Percentiles rank a stretch among this genome's conserved stretches.
Evolutionary conservation across 2,888 invertebrate genomes (phyloP).

Genomic region (Drosophila cognata): DNA sequence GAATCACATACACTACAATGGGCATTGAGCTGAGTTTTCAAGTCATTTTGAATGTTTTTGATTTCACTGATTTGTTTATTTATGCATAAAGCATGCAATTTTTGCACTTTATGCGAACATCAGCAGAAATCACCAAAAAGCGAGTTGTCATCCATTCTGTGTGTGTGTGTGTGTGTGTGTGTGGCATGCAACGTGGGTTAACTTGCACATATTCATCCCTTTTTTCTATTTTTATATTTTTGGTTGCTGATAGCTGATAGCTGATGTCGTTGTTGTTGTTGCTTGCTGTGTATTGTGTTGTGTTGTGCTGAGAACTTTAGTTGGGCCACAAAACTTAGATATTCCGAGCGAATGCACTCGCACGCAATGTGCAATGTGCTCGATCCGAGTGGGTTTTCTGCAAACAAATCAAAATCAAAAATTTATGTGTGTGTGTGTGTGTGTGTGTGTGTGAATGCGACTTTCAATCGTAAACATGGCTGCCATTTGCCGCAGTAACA

Average conservation of each 20-base stretch:
- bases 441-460: slow-evolving; percentile 67
- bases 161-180: neutral
- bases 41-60: slow-evolving; percentile 80
- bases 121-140: slow-evolving; percentile 58
- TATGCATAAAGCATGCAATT: slow-evolving; percentile 80
- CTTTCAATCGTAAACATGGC: slow-evolving; percentile 71
- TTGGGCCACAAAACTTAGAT: slow-evolving; percentile 72
- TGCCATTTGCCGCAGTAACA: slow-evolving; percentile 41
- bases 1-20: slow-evolving; percentile 53
- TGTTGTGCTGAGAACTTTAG: slow-evolving; percentile 41
- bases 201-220: neutral
- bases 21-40: slow-evolving; percentile 72
- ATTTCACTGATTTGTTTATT: slow-evolving; percentile 80
- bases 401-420: slow-evolving; percentile 81
- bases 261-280: slow-evolving; percentile 13
- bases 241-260: slow-evolving; percentile 12
- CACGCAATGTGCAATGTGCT: slow-evolving; percentile 56
- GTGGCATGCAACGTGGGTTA: slow-evolving; percentile 1
- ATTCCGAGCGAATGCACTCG: slow-evolving; percentile 77
- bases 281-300: neutral
- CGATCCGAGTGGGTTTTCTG: slow-evolving; percentile 60
- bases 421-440: slow-evolving; percentile 44
- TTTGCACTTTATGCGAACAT: slow-evolving; percentile 72
- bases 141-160: slow-evolving; percentile 13
- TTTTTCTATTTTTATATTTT: neutral